Evolutionary conservation across 2,797 vertebrate genomes (phyloP).

Genomic region (Passerculus sandwichensis): DNA sequence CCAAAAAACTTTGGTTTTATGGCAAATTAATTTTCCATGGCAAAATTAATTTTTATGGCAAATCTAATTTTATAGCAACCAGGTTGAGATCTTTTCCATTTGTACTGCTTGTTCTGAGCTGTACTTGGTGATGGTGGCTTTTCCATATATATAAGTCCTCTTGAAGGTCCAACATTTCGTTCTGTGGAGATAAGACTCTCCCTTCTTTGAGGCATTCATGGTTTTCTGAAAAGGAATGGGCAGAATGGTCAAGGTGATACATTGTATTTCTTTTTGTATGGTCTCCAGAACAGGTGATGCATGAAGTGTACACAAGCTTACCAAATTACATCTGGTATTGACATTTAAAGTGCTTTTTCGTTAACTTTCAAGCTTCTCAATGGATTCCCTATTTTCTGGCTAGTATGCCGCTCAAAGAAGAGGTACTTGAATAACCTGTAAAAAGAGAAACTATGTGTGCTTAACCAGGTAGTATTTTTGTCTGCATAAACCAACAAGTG

Average conservation of each 20-base stretch:
- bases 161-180: accelerated
- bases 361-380: neutral
- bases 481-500: neutral
- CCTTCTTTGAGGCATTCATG: neutral
- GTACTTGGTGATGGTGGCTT: neutral
- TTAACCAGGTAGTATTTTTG: neutral
- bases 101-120: neutral
- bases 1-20: neutral
- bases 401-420: neutral
- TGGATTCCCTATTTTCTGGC: neutral
- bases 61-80: accelerated
- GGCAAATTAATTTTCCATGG: neutral
- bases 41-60: neutral
- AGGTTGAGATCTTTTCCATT: neutral
- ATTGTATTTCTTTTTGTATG: neutral
- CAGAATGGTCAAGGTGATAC: neutral
- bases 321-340: neutral
- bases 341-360: neutral
- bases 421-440: neutral
- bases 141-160: neutral
- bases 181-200: neutral
- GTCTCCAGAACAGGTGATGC: neutral
- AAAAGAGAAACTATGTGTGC: neutral
- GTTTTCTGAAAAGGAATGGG: neutral
- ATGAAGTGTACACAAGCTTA: neutral